A percentile compares a stretch with the other conserved stretches of the same genome.
These are phyloP conservation scores for Sphaeridia pumilis DNA, from an alignment of 2,888 invertebrate genomes.

Conservation along the genomic window DNA sequence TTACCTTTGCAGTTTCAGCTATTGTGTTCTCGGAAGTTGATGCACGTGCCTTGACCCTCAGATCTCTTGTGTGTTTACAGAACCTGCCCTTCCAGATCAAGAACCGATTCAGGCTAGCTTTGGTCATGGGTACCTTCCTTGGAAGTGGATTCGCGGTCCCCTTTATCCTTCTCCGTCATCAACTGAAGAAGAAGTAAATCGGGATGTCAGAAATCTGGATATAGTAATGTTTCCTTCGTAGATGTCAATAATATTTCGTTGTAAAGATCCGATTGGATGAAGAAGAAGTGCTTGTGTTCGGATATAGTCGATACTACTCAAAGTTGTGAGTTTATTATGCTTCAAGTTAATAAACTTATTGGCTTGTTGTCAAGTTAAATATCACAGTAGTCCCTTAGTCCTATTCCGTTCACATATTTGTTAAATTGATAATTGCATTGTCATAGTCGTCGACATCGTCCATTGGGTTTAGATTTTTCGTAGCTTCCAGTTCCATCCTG, in stretches of 20 bases:
- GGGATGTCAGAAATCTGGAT: background rate
- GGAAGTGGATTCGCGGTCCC: constrained; percentile 67
- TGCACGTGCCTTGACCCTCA: no score
- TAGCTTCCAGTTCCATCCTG: no score
- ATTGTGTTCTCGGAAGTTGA: no score
- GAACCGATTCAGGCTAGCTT: constrained; percentile 63
- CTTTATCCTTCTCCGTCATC: constrained; percentile 66
- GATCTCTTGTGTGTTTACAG: constrained; percentile 50
- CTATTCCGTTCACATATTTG: no score
- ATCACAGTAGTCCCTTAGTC: no score
- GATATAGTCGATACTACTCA: background rate
- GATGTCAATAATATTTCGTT: no score
- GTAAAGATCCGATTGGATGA: background rate
- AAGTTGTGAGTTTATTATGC: background rate
- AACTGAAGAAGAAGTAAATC: constrained; percentile 52
- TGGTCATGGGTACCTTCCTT: constrained; percentile 58
- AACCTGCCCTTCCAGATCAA: constrained; percentile 64
- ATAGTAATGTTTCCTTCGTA: background rate
- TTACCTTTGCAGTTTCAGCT: no score
- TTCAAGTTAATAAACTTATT: background rate
- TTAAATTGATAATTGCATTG: no score
- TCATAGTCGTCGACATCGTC: no score
- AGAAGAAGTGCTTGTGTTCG: no score
- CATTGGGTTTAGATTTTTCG: no score
- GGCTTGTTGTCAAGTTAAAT: background rate